These are phyloP conservation scores for Podotricha telesiphe DNA, from an alignment of 2,888 invertebrate species.

Conservation along the genomic window DNA sequence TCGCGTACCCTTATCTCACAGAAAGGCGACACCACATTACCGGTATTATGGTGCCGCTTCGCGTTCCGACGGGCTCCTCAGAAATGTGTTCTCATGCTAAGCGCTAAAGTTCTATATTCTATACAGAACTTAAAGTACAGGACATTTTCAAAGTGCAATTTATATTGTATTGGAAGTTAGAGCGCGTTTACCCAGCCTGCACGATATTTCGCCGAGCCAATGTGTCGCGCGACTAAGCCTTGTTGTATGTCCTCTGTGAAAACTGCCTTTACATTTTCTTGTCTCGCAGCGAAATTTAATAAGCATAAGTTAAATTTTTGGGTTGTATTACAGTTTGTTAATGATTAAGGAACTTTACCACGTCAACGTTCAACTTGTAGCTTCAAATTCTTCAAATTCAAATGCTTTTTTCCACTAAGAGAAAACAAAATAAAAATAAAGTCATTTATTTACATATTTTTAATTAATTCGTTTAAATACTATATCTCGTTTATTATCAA, in stretches of 20 bases:
- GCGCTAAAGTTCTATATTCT: conserved; percentile 69
- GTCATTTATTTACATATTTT: too few species aligned
- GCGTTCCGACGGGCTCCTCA: conserved; percentile 46
- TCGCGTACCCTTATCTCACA: conserved; percentile 83
- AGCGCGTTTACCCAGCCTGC: conserved; percentile 69
- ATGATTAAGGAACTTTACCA: conserved; percentile 60
- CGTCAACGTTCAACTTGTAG: too few species aligned
- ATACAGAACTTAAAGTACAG: conserved; percentile 66
- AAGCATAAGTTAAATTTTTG: conserved; percentile 64
- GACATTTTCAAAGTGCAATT: conserved; percentile 82
- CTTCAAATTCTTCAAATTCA: too few species aligned
- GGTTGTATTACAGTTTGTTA: conserved; percentile 53
- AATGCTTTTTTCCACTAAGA: conserved; percentile 7
- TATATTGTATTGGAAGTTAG: conserved; percentile 82
- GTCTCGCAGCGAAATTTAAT: conserved; percentile 66
- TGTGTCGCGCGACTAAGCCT: conserved; percentile 67
- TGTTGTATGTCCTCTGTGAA: conserved; percentile 59
- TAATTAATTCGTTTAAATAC: too few species aligned
- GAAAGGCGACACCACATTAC: conserved; percentile 83
- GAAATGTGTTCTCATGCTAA: conserved; percentile 62
- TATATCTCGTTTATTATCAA: too few species aligned
- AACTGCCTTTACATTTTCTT: conserved; percentile 66
- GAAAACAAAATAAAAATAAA: too few species aligned
- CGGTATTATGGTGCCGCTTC: conserved; percentile 75
- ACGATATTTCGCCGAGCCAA: conserved; percentile 76